phyloP scores from a whole-genome alignment of 2,797 vertebrate species.

The Pagetopsis macropterus region DNA sequence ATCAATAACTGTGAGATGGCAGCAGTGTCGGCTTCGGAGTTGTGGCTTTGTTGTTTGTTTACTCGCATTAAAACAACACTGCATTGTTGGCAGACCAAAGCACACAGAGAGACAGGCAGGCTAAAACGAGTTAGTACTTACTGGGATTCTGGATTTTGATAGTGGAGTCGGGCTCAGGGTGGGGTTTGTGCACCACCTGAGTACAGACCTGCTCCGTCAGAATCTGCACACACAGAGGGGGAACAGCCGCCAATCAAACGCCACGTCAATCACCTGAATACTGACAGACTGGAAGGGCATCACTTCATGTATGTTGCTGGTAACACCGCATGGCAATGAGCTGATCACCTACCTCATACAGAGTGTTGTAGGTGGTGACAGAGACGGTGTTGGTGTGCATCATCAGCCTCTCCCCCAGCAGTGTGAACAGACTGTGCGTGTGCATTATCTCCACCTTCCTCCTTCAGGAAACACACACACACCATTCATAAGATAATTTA shows the following conservation, averaged over 20 bases:
- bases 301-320: neutral
- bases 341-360: slow-evolving; percentile 91
- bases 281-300: too few species aligned
- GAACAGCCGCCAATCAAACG: slow-evolving; percentile 21
- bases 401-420: slow-evolving; percentile 97
- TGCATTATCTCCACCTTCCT: slow-evolving; percentile 99
- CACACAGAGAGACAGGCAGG: slow-evolving; percentile 8
- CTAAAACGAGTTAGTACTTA: slow-evolving; percentile 76
- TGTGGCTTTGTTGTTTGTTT: slow-evolving; percentile 53
- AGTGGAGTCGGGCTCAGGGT: slow-evolving; percentile 97
- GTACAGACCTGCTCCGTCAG: slow-evolving; percentile 99
- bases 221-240: slow-evolving; percentile 83
- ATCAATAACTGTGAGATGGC: slow-evolving; percentile 42
- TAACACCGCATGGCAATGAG: slow-evolving; percentile 2
- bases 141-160: slow-evolving; percentile 99
- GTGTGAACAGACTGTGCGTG: slow-evolving; percentile 98
- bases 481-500: slow-evolving; percentile 38
- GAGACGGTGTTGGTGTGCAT: slow-evolving; percentile 98
- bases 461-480: slow-evolving; percentile 74
- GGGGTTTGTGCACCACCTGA: slow-evolving; percentile 98
- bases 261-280: neutral
- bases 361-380: slow-evolving; percentile 97
- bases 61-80: slow-evolving; percentile 37
- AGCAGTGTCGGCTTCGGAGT: slow-evolving; percentile 33
- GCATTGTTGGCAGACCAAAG: slow-evolving; percentile 48